These are phyloP conservation scores for Motacilla tschutschensis DNA, from an alignment of 2,113 vertebrate species.

Conservation along the genomic window DNA sequence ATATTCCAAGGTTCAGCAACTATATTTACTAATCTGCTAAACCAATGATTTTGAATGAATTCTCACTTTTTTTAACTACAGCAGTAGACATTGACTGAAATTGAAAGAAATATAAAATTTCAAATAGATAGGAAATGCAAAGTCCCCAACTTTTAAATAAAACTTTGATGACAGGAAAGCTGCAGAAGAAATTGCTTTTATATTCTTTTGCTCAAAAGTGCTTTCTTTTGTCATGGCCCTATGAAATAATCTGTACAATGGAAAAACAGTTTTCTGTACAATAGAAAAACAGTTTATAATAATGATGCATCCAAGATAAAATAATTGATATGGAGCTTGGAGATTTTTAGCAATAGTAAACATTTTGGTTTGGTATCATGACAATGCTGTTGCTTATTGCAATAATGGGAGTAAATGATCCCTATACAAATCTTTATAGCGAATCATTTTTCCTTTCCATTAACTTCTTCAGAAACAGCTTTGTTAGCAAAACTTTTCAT, in stretches of 20 bases:
- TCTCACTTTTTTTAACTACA: not conserved
- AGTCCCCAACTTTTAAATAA: not conserved
- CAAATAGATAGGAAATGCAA: not conserved
- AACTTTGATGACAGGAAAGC: not conserved
- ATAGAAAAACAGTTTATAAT: not conserved
- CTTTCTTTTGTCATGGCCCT: not conserved
- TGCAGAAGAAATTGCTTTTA: not conserved
- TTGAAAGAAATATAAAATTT: constrained; percentile 5
- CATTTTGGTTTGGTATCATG: not conserved
- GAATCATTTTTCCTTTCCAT: not conserved
- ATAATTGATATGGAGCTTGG: not conserved
- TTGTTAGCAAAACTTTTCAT: not conserved
- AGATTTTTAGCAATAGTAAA: constrained; percentile 14
- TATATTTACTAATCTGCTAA: not conserved
- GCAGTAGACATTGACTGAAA: not conserved
- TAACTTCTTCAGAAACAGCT: not conserved
- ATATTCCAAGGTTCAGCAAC: not conserved
- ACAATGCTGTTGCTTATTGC: not conserved
- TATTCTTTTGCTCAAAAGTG: not conserved
- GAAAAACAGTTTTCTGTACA: not conserved
- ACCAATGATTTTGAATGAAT: not conserved
- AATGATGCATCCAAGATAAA: not conserved
- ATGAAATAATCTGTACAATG: not conserved
- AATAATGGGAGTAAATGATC: constrained; percentile 23
- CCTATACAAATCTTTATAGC: not conserved